Evolutionary conservation across 2,888 invertebrate species (phyloP).

Genomic region (Ganaspis brasiliensis): DNA sequence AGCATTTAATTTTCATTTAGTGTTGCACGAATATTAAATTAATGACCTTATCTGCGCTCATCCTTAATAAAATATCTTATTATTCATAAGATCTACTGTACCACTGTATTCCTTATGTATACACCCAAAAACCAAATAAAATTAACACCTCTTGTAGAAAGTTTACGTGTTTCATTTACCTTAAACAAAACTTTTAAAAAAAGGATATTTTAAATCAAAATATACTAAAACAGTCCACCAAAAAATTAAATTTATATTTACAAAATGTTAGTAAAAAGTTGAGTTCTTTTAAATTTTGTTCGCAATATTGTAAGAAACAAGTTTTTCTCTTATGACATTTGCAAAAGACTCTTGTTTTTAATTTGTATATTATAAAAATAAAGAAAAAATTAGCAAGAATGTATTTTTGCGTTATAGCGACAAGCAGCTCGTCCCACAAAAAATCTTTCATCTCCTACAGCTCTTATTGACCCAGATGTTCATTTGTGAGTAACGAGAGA

Average conservation of each 20-base stretch:
- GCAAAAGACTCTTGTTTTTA: background rate
- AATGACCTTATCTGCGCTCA: slow-evolving; percentile 17
- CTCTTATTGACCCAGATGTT: slow-evolving; percentile 36
- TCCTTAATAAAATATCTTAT: slow-evolving; percentile 31
- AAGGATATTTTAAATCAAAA: no score
- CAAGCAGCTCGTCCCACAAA: background rate
- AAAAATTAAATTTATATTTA: no score
- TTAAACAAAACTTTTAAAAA: no score
- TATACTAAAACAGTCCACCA: no score
- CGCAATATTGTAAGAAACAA: background rate
- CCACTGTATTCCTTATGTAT: slow-evolving; percentile 23
- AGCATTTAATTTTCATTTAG: slow-evolving; percentile 33
- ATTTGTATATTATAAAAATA: background rate
- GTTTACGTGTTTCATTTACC: slow-evolving; percentile 6
- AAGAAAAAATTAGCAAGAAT: slow-evolving; percentile 1
- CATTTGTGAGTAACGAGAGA: slow-evolving; percentile 25
- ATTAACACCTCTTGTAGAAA: slow-evolving; percentile 41
- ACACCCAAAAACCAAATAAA: slow-evolving; percentile 29
- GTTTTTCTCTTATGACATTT: background rate
- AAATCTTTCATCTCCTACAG: slow-evolving; percentile 38
- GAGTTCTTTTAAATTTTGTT: background rate
- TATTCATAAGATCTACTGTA: slow-evolving; percentile 37
- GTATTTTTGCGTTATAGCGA: slow-evolving; percentile 10
- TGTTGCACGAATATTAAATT: slow-evolving; percentile 37
- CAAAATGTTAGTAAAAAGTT: no score